A percentile compares a stretch with the other conserved stretches of the same genome.
phyloP scores from a whole-genome alignment of 2,797 vertebrate species.

The Lindbergichthys nudifrons region DNA sequence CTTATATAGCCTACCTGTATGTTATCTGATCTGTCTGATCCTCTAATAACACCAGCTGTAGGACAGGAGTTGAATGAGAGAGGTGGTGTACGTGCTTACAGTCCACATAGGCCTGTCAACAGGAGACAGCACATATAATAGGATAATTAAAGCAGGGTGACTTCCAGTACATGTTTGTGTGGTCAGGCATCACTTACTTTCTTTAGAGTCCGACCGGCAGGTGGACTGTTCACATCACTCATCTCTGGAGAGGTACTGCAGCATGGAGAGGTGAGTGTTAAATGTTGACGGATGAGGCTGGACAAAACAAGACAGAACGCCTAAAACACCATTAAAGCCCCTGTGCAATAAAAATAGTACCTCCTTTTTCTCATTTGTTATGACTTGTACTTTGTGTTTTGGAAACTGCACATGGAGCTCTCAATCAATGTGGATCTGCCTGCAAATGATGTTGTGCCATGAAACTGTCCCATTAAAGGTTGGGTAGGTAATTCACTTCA shows the following conservation, averaged over 20 bases:
- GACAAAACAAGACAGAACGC: background rate
- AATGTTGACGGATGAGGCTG: conserved; percentile 17
- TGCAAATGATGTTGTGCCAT: background rate
- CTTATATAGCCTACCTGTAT: conserved; percentile 64
- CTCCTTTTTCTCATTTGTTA: background rate
- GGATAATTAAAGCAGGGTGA: conserved; percentile 26
- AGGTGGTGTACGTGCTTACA: conserved; percentile 30
- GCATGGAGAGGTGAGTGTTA: conserved; percentile 1
- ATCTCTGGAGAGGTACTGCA: conserved; percentile 7
- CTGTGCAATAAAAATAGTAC: background rate
- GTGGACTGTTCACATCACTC: conserved; percentile 42
- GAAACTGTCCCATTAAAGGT: too few relatives aligned
- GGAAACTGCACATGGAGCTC: background rate
- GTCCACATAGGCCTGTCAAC: conserved; percentile 47
- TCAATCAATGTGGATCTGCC: background rate
- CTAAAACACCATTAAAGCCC: background rate
- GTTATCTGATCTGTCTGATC: conserved; percentile 48
- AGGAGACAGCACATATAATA: conserved; percentile 12
- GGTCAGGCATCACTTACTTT: conserved; percentile 44
- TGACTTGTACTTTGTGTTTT: background rate
- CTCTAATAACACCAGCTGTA: conserved; percentile 46
- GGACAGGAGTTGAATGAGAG: conserved; percentile 17
- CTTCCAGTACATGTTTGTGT: conserved; percentile 15
- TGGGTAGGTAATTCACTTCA: too few relatives aligned
- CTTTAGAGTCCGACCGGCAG: conserved; percentile 44